A percentile compares a stretch with the other conserved stretches of the same genome.
Evolutionary conservation across 2,888 invertebrate species (phyloP).

Genomic region (Lapara coniferarum): DNA sequence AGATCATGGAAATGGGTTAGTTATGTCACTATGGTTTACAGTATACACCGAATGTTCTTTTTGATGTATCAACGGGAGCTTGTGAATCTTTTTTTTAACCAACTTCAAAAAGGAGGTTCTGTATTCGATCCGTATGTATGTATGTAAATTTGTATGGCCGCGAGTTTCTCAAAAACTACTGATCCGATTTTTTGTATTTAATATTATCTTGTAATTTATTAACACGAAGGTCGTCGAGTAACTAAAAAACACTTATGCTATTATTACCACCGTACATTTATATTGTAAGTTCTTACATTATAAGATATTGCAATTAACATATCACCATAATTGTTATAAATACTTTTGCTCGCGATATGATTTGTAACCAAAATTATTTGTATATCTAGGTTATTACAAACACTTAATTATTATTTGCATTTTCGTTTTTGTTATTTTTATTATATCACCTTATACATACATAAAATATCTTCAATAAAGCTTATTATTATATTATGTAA

Average conservation of each 20-base stretch:
- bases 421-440: constrained; percentile 13
- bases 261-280: constrained; percentile 34
- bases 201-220: constrained; percentile 2
- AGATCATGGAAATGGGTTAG: constrained; percentile 14
- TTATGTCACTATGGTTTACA: constrained; percentile 2
- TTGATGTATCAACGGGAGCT: constrained; percentile 6
- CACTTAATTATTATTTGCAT: not conserved
- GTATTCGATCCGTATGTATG: no score
- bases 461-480: not conserved
- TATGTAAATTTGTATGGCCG: no score
- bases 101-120: no score
- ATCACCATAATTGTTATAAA: constrained; percentile 35
- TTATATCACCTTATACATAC: not conserved
- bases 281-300: constrained; percentile 31
- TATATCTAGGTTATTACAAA: constrained; percentile 21
- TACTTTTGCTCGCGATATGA: not conserved
- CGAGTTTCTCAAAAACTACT: no score
- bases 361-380: constrained; percentile 10
- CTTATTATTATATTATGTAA: not conserved
- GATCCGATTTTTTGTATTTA: constrained; percentile 20
- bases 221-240: constrained; percentile 10
- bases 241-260: constrained; percentile 7
- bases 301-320: constrained; percentile 40
- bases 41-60: not conserved
- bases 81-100: constrained; percentile 2